Base-by-base conservation (phyloP, 1,140 invertebrate genomes). In the Aphelenchoides avenae region DNA sequence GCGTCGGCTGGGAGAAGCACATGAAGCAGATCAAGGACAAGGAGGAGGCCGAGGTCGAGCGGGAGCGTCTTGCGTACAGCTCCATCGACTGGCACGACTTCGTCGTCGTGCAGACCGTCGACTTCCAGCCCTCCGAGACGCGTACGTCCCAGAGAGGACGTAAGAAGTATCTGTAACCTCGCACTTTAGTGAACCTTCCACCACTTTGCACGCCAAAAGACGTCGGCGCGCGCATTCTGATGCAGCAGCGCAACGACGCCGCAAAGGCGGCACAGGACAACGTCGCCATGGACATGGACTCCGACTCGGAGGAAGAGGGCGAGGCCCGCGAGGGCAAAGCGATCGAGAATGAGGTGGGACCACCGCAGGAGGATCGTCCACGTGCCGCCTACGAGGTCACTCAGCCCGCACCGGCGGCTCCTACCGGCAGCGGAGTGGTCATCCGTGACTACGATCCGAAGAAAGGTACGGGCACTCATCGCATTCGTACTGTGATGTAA, bases 21-120 rank as follows among this genome's bases (percentile, higher is more conserved):
- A 89, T 95, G 37, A 43, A 44, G 31, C 46, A 41, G 18, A 31
- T 62, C 3, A 86, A 86, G 48, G 84, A 88, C 1, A 87, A 88
- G 58, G 91, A 95, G 78, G 91, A 97, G 77, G 91, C 94, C 70
- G 88, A 89, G 70, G 83, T 89, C 15, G 94, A 99, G 78, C 84
- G 88, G 34, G 95, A 98, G 79, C 84, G 92, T 83, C 85, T 95
- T 30, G 91, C 92, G 0, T 97, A 97, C 78, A 89, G 91, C 2
- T 89, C 92, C 71, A 96, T 99, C 64, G 95, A 99, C 78, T 99
- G 95, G 95, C 95, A 99, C 77, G 93, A 98, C 80, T 99, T 99
- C 82, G 93, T 98, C 1, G 92, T 99, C 0, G 95, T 99, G 0
- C 94, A 99, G 79, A 98, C 93, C 0, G 93, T 99, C 0, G 95